These are phyloP conservation scores for Meiosimyza decipiens DNA, from an alignment of 2,888 invertebrate species.

Conservation along the genomic window DNA sequence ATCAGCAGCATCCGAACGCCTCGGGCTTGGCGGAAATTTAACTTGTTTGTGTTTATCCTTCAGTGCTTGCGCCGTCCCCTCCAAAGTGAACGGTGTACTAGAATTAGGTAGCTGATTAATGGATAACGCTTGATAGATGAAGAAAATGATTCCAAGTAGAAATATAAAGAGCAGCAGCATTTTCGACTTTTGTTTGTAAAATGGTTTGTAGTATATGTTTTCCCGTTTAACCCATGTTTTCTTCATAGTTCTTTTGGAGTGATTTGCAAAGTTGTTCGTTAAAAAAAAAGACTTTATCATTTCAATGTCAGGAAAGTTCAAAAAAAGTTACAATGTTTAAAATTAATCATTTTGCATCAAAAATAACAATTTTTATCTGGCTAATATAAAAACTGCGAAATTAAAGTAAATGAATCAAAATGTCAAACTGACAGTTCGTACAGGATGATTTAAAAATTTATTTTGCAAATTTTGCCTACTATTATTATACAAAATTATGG, in stretches of 20 bases:
- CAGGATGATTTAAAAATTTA: too few relatives aligned
- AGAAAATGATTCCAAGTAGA: conserved; percentile 63
- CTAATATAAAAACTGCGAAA: too few relatives aligned
- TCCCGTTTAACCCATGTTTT: conserved; percentile 67
- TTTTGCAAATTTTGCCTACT: too few relatives aligned
- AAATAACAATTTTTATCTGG: too few relatives aligned
- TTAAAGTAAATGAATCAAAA: too few relatives aligned
- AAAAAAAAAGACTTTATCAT: too few relatives aligned
- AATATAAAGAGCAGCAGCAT: conserved; percentile 65
- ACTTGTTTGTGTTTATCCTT: conserved; percentile 45
- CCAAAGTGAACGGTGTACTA: conserved; percentile 58
- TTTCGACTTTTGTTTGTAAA: conserved; percentile 67
- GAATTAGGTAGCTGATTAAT: conserved; percentile 65
- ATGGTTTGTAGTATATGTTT: conserved; percentile 66
- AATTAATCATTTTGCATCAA: too few relatives aligned
- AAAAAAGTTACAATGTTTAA: too few relatives aligned
- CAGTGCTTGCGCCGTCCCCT: conserved; percentile 52
- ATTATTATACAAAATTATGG: too few relatives aligned
- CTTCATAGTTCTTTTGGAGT: conserved; percentile 47
- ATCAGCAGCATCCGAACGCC: conserved; percentile 42
- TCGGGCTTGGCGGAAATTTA: conserved; percentile 40
- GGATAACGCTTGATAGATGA: conserved; percentile 65
- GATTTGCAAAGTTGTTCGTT: too few relatives aligned
- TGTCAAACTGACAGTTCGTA: too few relatives aligned
- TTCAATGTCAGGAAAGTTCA: too few relatives aligned